phyloP scores from a whole-genome alignment of 2,888 invertebrate genomes.

The Lutraria lutraria region DNA sequence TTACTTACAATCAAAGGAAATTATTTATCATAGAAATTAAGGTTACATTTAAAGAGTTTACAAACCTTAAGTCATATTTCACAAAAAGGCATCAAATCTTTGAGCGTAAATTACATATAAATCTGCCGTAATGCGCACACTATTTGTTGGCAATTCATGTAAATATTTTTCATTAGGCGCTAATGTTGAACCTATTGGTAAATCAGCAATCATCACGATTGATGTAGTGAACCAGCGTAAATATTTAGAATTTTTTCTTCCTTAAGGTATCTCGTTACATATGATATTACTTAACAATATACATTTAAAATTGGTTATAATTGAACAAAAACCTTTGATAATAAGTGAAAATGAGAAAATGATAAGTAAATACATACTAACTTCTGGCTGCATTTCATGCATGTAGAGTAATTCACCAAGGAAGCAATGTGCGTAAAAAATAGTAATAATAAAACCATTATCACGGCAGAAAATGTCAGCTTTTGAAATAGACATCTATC shows the following conservation, averaged over 20 bases:
- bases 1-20: no score
- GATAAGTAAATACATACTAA: slow-evolving; percentile 26
- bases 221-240: not conserved
- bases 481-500: slow-evolving; percentile 62
- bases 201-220: not conserved
- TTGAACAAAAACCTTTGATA: slow-evolving; percentile 41
- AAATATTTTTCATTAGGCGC: not conserved
- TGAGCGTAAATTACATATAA: not conserved
- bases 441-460: slow-evolving; percentile 54
- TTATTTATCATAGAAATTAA: no score
- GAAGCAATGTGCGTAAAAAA: slow-evolving; percentile 48
- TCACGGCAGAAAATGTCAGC: slow-evolving; percentile 63
- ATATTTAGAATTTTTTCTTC: slow-evolving; percentile 20
- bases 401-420: slow-evolving; percentile 19
- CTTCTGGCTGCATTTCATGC: not conserved
- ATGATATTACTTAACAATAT: slow-evolving; percentile 57
- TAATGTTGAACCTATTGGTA: slow-evolving; percentile 39
- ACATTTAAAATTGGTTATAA: slow-evolving; percentile 51
- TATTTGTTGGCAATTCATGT: not conserved
- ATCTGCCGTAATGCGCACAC: not conserved
- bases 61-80: not conserved
- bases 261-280: slow-evolving; percentile 30
- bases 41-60: no score
- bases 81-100: not conserved
- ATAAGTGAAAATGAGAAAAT: slow-evolving; percentile 53